These are phyloP conservation scores for Cichlasoma orientale DNA, from an alignment of 2,797 vertebrate genomes.

Conservation along the genomic window DNA sequence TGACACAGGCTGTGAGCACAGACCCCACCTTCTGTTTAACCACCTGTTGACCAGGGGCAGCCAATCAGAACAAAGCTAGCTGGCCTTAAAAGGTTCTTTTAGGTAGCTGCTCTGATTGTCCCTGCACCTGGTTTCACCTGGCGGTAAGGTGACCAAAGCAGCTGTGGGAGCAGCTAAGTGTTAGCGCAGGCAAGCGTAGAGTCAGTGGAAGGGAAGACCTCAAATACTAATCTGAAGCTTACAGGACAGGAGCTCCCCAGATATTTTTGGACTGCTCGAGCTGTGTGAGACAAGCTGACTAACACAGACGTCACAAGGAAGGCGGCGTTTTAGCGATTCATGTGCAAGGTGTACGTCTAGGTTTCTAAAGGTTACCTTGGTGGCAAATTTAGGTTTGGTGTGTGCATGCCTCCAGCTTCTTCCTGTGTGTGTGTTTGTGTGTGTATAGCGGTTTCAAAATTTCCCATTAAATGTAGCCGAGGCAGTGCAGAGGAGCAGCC, in stretches of 20 bases:
- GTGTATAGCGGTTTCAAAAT: slow-evolving; percentile 14
- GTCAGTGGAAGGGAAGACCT: slow-evolving; percentile 54
- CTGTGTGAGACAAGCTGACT: slow-evolving; percentile 30
- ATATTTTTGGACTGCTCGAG: slow-evolving; percentile 38
- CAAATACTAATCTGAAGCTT: slow-evolving; percentile 71
- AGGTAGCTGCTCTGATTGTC: slow-evolving; percentile 8
- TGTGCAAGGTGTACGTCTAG: not conserved
- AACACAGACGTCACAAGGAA: slow-evolving; percentile 35
- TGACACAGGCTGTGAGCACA: not conserved
- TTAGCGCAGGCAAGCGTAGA: not conserved
- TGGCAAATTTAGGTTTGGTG: not conserved
- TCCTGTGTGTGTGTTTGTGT: not conserved
- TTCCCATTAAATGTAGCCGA: slow-evolving; percentile 38
- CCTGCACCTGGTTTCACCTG: not conserved
- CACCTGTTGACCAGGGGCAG: not conserved
- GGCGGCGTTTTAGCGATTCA: not conserved
- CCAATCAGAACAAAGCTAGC: not conserved
- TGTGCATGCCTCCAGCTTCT: not conserved
- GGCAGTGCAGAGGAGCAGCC: slow-evolving; percentile 31
- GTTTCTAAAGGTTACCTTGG: slow-evolving; percentile 37
- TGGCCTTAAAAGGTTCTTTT: not conserved
- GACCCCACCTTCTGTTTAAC: not conserved
- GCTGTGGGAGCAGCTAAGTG: slow-evolving; percentile 18
- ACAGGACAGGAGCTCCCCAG: slow-evolving; percentile 52
- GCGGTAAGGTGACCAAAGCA: slow-evolving; percentile 20